phyloP scores from a whole-genome alignment of 64 coral and sea anemone species.

The Actinia equina region DNA sequence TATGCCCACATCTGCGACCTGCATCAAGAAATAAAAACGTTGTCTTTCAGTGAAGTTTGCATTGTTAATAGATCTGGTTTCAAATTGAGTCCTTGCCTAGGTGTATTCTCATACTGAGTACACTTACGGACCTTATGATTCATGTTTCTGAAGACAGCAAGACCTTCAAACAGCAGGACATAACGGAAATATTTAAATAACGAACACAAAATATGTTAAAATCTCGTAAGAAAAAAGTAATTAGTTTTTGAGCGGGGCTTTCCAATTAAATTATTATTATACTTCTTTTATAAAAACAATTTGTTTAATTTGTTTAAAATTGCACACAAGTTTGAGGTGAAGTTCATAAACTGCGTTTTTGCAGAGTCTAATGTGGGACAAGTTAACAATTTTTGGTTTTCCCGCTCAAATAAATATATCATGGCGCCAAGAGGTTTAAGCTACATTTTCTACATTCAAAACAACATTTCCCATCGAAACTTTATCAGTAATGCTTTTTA shows the following conservation, averaged over 20 bases:
- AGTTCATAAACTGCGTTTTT: neutral
- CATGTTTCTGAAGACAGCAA: no score
- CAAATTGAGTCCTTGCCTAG: neutral
- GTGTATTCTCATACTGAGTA: no score
- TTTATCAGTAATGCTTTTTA: neutral
- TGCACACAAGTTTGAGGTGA: neutral
- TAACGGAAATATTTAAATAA: no score
- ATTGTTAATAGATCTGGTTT: neutral
- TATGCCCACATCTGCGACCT: neutral
- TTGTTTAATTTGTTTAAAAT: neutral
- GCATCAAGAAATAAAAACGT: neutral
- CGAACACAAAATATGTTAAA: no score
- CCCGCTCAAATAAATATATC: neutral
- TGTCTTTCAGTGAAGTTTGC: neutral
- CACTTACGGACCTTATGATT: no score
- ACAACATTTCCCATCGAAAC: neutral
- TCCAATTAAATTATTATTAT: no score
- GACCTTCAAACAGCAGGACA: no score
- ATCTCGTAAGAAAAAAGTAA: no score
- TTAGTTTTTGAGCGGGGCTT: no score
- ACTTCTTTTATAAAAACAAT: no score
- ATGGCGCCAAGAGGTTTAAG: neutral
- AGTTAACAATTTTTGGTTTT: neutral
- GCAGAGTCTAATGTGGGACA: neutral
- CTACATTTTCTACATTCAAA: neutral